Percentiles rank a stretch among this genome's conserved stretches.
Evolutionary conservation across 2,888 invertebrate species (phyloP).

Genomic region (Melangyna quadrimaculata): DNA sequence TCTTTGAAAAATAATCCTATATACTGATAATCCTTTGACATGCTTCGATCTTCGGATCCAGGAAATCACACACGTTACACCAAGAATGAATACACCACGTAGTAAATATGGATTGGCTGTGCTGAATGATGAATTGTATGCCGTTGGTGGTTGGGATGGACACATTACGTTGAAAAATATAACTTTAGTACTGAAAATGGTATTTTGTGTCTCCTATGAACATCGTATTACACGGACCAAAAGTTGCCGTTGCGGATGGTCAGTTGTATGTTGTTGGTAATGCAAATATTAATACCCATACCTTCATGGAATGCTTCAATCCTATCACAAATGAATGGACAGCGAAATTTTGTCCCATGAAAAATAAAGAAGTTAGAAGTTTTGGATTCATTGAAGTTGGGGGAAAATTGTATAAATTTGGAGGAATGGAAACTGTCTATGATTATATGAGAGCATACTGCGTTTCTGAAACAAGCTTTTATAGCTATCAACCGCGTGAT

Average conservation of each 20-base stretch:
- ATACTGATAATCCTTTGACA: too few relatives aligned
- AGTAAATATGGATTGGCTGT: neutral
- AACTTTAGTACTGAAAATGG: neutral
- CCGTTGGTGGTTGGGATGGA: neutral
- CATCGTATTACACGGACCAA: neutral
- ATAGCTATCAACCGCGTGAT: neutral
- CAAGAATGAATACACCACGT: neutral
- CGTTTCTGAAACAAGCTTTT: neutral
- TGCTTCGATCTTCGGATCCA: neutral
- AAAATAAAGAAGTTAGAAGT: neutral
- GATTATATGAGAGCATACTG: neutral
- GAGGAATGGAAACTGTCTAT: neutral
- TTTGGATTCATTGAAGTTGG: neutral
- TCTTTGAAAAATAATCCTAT: neutral
- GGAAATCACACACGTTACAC: neutral
- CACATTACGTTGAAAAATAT: neutral
- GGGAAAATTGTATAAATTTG: neutral
- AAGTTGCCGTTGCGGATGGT: neutral
- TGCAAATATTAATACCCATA: too few relatives aligned
- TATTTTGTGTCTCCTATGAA: neutral
- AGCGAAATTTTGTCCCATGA: neutral
- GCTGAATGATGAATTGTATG: neutral
- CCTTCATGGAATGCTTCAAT: neutral
- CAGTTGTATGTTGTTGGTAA: neutral
- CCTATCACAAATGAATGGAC: neutral